Base-by-base conservation (phyloP, 2,888 invertebrate species). In the Caenorhabditis panamensis region DNA sequence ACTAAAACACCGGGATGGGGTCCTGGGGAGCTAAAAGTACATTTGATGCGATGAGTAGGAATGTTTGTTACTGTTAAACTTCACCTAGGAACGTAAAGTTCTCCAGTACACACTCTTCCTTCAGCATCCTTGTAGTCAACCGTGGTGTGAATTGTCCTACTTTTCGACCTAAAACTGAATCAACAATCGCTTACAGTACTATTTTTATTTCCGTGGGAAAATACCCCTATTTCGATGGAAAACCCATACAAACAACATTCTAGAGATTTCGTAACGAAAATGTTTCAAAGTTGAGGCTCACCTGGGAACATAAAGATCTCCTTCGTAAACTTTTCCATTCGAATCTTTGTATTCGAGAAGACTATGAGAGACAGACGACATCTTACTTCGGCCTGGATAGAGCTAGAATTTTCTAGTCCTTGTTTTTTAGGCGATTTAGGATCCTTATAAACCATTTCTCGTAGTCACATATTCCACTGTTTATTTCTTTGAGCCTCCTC, bases 1-100 rank as follows among this genome's bases (percentile, higher is more conserved):
- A 89, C 82, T 4, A 88, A 54, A 11, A 89, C 84, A 26, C 79
- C 84, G 8, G 88, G 86, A 26, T 28, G 69, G 13, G 56, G 16
- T 22, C 16, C 20, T 8, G 51, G 9, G 79, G 31, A 88, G 81
- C 67, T 67, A n/a, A n/a, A n/a, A n/a, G n/a, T n/a, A n/a, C n/a
- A n/a, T n/a, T n/a, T n/a, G n/a, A n/a, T n/a, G n/a, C n/a, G n/a
- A n/a, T n/a, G n/a, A n/a, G n/a, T n/a, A n/a, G n/a, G n/a, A n/a
- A n/a, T n/a, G n/a, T n/a, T n/a, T n/a, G n/a, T n/a, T n/a, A n/a
- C 16, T 31, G 24, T 18, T 41, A 44, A n/a, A 9, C 13, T 18
- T 31, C 18, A 59, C 59, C 59, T 68, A 2, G 68, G 68, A 9
- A 26, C 36, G 36, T 36, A 68, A 2, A 68, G 49, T 37, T 68